A percentile compares a stretch with the other conserved stretches of the same genome.
These are phyloP conservation scores for Proctacanthus coquilletti DNA, from an alignment of 1,140 invertebrate species.

Conservation along the genomic window DNA sequence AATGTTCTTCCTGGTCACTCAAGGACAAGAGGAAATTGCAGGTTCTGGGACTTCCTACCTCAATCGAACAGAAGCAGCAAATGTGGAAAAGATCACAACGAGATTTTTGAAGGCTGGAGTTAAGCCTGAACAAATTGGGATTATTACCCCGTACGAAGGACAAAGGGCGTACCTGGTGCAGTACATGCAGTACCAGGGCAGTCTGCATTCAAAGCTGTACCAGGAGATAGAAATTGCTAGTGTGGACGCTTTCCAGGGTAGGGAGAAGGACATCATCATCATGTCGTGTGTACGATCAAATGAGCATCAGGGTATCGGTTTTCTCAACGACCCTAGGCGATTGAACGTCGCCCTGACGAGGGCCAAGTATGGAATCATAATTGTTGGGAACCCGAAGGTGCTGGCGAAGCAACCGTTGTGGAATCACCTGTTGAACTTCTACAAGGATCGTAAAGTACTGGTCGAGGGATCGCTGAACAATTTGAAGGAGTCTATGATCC, in stretches of 20 bases:
- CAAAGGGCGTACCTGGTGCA: constrained; percentile 96
- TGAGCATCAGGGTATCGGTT: constrained; percentile 89
- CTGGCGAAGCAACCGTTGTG: constrained; percentile 95
- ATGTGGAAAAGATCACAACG: constrained; percentile 95
- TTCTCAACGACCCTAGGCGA: constrained; percentile 92
- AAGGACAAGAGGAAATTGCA: constrained; percentile 97
- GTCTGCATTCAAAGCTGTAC: constrained; percentile 90
- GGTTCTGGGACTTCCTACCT: constrained; percentile 96
- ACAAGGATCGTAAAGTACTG: constrained; percentile 94
- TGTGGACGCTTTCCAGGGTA: constrained; percentile 94
- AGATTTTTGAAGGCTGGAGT: constrained; percentile 87
- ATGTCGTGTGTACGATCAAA: constrained; percentile 92
- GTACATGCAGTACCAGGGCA: constrained; percentile 98
- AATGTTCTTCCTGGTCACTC: constrained; percentile 98
- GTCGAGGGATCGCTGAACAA: constrained; percentile 97
- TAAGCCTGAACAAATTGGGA: constrained; percentile 97
- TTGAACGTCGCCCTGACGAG: constrained; percentile 96
- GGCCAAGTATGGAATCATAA: constrained; percentile 95
- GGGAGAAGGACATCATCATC: constrained; percentile 98
- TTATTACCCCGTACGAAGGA: constrained; percentile 98
- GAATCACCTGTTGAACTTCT: constrained; percentile 96
- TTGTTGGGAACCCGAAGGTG: constrained; percentile 98
- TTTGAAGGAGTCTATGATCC: constrained; percentile 90
- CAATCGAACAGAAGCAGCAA: constrained; percentile 95
- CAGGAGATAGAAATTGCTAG: constrained; percentile 99